Conservation (phyloP, 2,888 invertebrate species). For the Troglohyphantes excavatus region DNA sequence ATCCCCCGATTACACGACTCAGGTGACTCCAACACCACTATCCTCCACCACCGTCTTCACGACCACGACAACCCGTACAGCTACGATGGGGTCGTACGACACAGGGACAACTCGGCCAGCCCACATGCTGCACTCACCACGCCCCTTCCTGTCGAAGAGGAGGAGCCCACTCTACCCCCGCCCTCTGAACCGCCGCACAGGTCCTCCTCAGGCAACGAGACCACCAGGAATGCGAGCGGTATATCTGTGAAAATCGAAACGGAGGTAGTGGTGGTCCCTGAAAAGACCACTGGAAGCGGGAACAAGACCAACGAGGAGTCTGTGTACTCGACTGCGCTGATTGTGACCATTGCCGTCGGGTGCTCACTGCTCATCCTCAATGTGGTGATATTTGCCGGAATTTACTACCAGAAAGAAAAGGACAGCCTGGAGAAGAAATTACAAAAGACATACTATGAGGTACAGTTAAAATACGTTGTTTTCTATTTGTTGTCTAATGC, state of each 20-base stretch:
- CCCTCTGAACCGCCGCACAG: background rate
- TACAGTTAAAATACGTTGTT: background rate
- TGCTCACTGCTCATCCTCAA: conserved; percentile 94
- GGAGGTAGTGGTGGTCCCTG: conserved; percentile 27
- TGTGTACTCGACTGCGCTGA: conserved; percentile 92
- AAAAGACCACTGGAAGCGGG: background rate
- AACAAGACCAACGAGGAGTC: conserved; percentile 32
- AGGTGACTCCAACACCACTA: conserved; percentile 83
- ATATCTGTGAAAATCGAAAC: conserved; percentile 69
- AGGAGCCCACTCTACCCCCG: conserved; percentile 15
- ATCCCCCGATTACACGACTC: conserved; percentile 92
- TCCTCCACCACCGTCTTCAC: conserved; percentile 82
- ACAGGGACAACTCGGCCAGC: conserved; percentile 58
- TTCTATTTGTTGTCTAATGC: too few species aligned
- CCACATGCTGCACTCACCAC: conserved; percentile 48
- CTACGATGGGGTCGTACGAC: conserved; percentile 93
- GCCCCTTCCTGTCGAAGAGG: conserved; percentile 44
- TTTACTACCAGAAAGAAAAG: conserved; percentile 89
- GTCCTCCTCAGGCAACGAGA: conserved; percentile 30
- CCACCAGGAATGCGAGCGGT: conserved; percentile 20
- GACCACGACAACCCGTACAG: conserved; percentile 92
- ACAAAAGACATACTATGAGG: conserved; percentile 72
- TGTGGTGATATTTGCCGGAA: conserved; percentile 95
- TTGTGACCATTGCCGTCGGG: conserved; percentile 96
- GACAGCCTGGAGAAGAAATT: conserved; percentile 70